phyloP scores from a whole-genome alignment of 2,113 vertebrate genomes.

The Carollia perspicillata region DNA sequence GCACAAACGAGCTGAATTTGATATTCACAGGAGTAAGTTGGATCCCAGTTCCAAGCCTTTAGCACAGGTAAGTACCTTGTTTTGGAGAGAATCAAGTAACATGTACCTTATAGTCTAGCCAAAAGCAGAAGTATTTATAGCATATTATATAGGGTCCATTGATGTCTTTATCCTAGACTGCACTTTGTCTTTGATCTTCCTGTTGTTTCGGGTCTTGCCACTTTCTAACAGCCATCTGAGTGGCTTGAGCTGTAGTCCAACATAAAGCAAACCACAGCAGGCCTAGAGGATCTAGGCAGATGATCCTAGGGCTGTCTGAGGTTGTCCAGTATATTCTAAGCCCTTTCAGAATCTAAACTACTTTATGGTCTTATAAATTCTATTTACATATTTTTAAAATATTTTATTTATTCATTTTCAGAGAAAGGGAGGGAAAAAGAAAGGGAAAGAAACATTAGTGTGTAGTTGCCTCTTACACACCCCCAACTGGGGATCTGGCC shows the following conservation, averaged over 20 bases:
- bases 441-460: no score
- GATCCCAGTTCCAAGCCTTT: conserved; percentile 98
- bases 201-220: not conserved
- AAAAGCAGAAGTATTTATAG: not conserved
- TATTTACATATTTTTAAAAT: not conserved
- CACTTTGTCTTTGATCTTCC: not conserved
- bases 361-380: not conserved
- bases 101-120: not conserved
- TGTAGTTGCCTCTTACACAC: no score
- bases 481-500: no score
- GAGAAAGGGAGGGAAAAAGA: no score
- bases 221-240: not conserved
- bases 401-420: no score
- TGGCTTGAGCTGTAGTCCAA: not conserved
- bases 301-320: not conserved
- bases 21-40: conserved; percentile 97
- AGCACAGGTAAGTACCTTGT: conserved; percentile 88
- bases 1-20: conserved; percentile 99
- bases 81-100: conserved; percentile 17
- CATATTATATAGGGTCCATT: not conserved
- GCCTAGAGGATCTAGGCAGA: not conserved
- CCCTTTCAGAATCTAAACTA: not conserved
- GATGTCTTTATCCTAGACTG: not conserved
- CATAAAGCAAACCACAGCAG: not conserved
- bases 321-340: not conserved